A percentile compares a stretch with the other conserved stretches of the same genome.
Conservation (phyloP, 2,113 vertebrate species). For the Stigmatopora argus region DNA sequence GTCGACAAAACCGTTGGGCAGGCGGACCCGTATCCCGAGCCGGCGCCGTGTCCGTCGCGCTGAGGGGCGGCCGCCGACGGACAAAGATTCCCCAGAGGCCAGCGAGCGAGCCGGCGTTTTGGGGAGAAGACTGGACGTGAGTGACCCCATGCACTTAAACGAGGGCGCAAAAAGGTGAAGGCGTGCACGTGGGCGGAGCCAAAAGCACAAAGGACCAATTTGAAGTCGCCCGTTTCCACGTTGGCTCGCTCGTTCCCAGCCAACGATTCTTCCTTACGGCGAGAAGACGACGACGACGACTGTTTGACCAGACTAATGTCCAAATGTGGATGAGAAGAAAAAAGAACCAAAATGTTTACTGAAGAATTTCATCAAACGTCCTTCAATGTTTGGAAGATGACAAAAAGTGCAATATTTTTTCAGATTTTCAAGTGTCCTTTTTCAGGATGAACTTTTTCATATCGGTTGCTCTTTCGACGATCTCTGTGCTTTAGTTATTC, state of each 20-base stretch:
- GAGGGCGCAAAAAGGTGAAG: not conserved
- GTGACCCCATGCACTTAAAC: conserved; percentile 35
- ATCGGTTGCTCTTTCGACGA: conserved; percentile 52
- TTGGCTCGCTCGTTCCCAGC: conserved; percentile 29
- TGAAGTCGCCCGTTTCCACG: conserved; percentile 29
- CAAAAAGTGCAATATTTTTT: conserved; percentile 64
- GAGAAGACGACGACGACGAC: not conserved
- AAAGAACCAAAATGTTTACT: conserved; percentile 58
- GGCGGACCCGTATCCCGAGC: conserved; percentile 92
- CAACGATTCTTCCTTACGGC: not conserved
- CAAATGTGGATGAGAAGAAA: conserved; percentile 7
- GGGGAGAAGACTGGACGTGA: conserved; percentile 5
- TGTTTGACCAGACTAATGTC: not conserved
- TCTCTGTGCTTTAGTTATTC: conserved; percentile 40
- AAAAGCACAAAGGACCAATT: conserved; percentile 50
- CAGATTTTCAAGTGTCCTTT: conserved; percentile 59
- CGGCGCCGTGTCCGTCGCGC: conserved; percentile 85
- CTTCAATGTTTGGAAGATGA: conserved; percentile 18
- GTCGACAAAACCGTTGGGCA: conserved; percentile 39
- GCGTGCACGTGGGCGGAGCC: conserved; percentile 2
- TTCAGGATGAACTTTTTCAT: conserved; percentile 61
- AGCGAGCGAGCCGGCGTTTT: too few relatives aligned
- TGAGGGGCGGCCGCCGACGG: conserved; percentile 64
- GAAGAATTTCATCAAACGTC: conserved; percentile 45
- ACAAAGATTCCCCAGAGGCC: not conserved